phyloP scores from a whole-genome alignment of 2,888 invertebrate genomes.

The Cantharis flavilabris region DNA sequence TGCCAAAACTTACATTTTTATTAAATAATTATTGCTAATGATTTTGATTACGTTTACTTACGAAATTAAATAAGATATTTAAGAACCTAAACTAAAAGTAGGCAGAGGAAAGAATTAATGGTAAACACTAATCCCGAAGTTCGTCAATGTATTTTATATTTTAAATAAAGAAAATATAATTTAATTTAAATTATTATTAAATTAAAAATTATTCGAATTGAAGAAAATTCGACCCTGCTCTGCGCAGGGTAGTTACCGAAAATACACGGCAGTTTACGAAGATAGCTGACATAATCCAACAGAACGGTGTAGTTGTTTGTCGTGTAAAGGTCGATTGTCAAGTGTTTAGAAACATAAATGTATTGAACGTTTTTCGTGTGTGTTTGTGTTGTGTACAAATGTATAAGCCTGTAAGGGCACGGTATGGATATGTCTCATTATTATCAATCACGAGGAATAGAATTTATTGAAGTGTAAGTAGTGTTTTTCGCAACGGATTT shows the following conservation, averaged over 20 bases:
- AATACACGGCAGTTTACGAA: constrained; percentile 3
- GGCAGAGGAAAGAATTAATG: too few relatives aligned
- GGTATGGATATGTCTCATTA: constrained; percentile 50
- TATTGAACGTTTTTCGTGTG: background rate
- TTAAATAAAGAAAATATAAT: background rate
- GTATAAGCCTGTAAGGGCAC: constrained; percentile 44
- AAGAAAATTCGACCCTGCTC: constrained; percentile 5
- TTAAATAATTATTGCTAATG: too few relatives aligned
- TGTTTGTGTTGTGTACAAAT: constrained; percentile 43
- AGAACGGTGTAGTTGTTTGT: background rate
- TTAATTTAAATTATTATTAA: too few relatives aligned
- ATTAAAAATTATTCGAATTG: background rate
- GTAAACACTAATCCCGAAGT: background rate
- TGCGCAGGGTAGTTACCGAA: background rate
- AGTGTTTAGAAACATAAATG: background rate
- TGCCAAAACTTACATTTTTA: too few relatives aligned
- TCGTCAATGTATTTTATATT: background rate
- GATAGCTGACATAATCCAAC: constrained; percentile 1
- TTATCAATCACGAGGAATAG: constrained; percentile 38
- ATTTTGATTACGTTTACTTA: too few relatives aligned
- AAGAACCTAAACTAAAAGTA: too few relatives aligned
- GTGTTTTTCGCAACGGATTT: constrained; percentile 6
- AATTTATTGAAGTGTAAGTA: constrained; percentile 44
- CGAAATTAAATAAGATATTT: too few relatives aligned
- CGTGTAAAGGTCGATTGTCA: constrained; percentile 4